A percentile compares a stretch with the other conserved stretches of the same genome.
These are phyloP conservation scores for Chloroceryle aenea DNA, from an alignment of 2,113 vertebrate genomes.

Conservation along the genomic window DNA sequence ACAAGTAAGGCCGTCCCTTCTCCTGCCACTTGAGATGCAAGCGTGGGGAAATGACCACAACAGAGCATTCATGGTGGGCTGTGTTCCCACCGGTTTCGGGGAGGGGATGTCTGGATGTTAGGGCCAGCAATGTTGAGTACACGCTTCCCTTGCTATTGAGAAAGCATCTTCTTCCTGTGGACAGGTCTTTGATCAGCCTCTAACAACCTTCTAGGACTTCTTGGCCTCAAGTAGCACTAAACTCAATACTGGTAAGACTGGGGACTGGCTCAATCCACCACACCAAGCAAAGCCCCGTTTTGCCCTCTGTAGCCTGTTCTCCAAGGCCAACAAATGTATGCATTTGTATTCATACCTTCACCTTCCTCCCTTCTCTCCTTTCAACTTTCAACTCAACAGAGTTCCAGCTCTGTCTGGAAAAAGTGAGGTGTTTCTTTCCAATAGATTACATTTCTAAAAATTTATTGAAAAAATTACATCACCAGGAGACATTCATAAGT, in stretches of 20 bases:
- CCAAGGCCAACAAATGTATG: neutral
- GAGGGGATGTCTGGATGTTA: neutral
- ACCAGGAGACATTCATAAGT: neutral
- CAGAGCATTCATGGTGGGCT: neutral
- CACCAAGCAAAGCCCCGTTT: neutral
- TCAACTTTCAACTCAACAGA: neutral
- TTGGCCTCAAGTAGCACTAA: neutral
- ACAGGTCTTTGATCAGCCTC: neutral
- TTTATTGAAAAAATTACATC: neutral
- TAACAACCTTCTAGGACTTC: neutral
- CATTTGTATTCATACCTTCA: neutral
- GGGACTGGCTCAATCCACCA: neutral
- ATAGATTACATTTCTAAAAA: neutral
- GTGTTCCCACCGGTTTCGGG: neutral
- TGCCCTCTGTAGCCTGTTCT: neutral
- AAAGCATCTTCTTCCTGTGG: neutral
- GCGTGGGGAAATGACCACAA: fast-evolving
- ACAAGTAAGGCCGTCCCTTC: neutral
- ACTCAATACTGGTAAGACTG: neutral
- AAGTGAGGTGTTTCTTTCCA: neutral
- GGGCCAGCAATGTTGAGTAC: neutral
- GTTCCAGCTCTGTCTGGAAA: neutral
- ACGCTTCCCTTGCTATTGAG: neutral
- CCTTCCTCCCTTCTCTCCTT: neutral
- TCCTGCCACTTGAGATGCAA: neutral